Percentiles rank a stretch among this genome's conserved stretches.
Conservation (phyloP, 1,140 invertebrate genomes). For the Coptotermes formosanus region DNA sequence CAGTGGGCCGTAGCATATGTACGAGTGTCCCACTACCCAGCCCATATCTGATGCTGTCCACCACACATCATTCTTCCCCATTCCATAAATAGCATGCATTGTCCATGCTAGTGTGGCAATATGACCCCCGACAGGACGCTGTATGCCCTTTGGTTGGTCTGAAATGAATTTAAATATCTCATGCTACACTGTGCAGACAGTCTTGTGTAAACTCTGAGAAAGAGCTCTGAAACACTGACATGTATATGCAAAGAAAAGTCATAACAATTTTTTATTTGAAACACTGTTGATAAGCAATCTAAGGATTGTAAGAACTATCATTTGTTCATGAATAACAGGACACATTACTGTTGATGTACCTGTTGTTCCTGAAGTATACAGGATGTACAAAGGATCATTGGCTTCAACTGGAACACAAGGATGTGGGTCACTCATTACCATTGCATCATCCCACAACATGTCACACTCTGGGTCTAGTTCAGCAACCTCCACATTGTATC, state of each 20-base stretch:
- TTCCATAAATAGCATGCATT: constrained; percentile 79
- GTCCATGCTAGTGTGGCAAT: constrained; percentile 81
- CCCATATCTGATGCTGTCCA: constrained; percentile 90
- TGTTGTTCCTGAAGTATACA: constrained; percentile 92
- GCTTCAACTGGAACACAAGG: constrained; percentile 83
- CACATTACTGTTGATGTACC: constrained; percentile 47
- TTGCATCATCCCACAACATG: constrained; percentile 72
- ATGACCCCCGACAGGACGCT: constrained; percentile 83
- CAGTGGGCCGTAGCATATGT: constrained; percentile 89
- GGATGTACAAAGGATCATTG: constrained; percentile 86
- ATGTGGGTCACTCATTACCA: constrained; percentile 62
- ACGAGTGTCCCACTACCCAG: constrained; percentile 94
- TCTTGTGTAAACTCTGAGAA: too few species aligned
- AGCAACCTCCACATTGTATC: constrained; percentile 64
- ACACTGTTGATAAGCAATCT: too few species aligned
- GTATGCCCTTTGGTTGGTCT: constrained; percentile 80
- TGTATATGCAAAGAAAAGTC: too few species aligned
- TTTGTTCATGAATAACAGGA: not conserved
- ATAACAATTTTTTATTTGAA: too few species aligned
- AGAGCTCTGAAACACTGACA: too few species aligned
- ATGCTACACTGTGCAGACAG: not conserved
- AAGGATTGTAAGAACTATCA: not conserved
- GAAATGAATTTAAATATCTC: not conserved
- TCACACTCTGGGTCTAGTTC: constrained; percentile 63
- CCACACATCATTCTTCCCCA: constrained; percentile 80